Base-by-base conservation (phyloP, 2,888 invertebrate genomes). In the Stenichneumon culpator region DNA sequence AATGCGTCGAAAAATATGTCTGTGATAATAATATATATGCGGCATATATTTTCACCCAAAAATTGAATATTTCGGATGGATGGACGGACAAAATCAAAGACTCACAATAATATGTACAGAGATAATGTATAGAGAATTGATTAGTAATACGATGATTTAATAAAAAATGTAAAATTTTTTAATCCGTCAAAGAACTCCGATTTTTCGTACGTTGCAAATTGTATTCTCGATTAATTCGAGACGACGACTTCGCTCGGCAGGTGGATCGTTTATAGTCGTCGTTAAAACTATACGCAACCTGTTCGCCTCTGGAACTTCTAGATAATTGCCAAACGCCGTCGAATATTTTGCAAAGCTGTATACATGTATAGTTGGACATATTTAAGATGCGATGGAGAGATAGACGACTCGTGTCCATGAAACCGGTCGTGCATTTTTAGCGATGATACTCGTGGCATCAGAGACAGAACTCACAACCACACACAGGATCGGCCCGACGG, bases 381-480 rank as follows among this genome's bases (percentile, higher is more conserved):
- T 47, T 47, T 4, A 22, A 32, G 52, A 39, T 25, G 5, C 14
- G 36, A 77, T 16, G 63, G 67, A 22, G 79, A 54, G 73, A 69
- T 69, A 54, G 60, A 68, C 44, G 50, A 68, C 44, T 44, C 47
- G 52, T 75, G 72, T 52, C 79, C 82, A 54, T 81, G 83, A 88
- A 90, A 91, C 91, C 91, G 90, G 91, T 91, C 87, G 83, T 70
- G 86, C 88, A 87, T 83, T 91, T 90, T 91, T 90, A 91, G 91
- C 91, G 90, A 91, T 91, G 91, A 91, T 90, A 85, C 87, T 82
- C 85, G 86, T 86, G 72, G 85, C 83, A 73, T 69, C 67, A 44
- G 63, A 57, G 73, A 63, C 60, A 63, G 52, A 63, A 75, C n/a
- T 36, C 25, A 60, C 69, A 19, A 39, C 68, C 57, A 65, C 77